A percentile compares a stretch with the other conserved stretches of the same genome.
Conservation (phyloP, 2,888 invertebrate genomes). For the Ennomos erosarius region DNA sequence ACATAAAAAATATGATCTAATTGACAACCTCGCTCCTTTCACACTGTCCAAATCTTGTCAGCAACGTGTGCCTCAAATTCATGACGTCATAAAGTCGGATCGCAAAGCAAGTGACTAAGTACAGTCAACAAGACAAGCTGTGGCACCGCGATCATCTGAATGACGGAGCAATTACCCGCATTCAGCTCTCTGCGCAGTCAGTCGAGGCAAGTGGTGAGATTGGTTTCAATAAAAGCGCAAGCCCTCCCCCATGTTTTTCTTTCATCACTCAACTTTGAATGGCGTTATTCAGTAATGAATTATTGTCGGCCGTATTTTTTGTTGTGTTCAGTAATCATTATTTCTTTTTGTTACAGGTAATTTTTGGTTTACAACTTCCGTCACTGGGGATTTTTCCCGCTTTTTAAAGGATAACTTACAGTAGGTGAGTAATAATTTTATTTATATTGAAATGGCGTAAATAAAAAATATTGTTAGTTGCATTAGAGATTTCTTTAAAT, state of each 20-base stretch:
- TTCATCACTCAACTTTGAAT: constrained; percentile 79
- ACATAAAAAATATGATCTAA: too few species aligned
- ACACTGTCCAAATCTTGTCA: constrained; percentile 47
- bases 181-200: constrained; percentile 76
- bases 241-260: constrained; percentile 82
- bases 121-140: constrained; percentile 80
- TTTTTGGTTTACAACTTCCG: constrained; percentile 29
- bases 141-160: constrained; percentile 76
- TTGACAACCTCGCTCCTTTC: too few species aligned
- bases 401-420: background rate
- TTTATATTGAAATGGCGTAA: too few species aligned
- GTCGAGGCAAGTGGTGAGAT: constrained; percentile 81
- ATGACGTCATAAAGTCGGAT: constrained; percentile 63
- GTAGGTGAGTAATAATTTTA: too few species aligned
- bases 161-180: constrained; percentile 83
- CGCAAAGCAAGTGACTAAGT: constrained; percentile 73
- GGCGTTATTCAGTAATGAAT: constrained; percentile 67
- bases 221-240: constrained; percentile 84
- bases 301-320: constrained; percentile 25
- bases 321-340: constrained; percentile 24
- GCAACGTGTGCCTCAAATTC: constrained; percentile 57
- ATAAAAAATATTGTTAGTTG: too few species aligned
- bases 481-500: too few species aligned
- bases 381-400: background rate
- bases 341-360: constrained; percentile 65